Base-by-base conservation (phyloP, 2,888 invertebrate species). In the Schrankia costaestrigalis region DNA sequence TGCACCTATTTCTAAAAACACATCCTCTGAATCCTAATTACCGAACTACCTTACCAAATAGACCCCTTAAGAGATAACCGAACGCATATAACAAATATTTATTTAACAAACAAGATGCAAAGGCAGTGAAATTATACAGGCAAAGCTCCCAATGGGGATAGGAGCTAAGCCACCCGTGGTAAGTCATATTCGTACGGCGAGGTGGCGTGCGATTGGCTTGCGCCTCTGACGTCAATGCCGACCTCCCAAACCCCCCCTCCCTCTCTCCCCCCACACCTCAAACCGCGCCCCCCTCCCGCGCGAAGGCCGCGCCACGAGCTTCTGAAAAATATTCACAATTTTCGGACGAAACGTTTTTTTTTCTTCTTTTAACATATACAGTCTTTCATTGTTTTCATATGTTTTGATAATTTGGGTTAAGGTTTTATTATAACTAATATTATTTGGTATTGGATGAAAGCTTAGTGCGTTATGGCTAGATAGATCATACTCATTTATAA, bases 161-260 rank as follows among this genome's bases (percentile, higher is more conserved):
- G n/a, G 57, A 60, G 58, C 63, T 58, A 63, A 68, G 68, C 69
- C 64, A 71, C 65, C 70, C 66, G 67, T 63, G 71, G 71, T 70
- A 78, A 78, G 78, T 78, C 72, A 62, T 66, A 66, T 62, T 64
- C 67, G 63, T 67, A 65, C 63, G 62, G 48, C 49, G 65, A 63
- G 66, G 66, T 58, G 68, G 64, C 59, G 54, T 71, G 72, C 71
- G 57, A 81, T 83, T 84, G 82, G 84, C 66, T 67, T 56, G 68
- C 67, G 63, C 71, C 49, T 57, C 78, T 88, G 86, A 85, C 85
- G 87, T 84, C 84, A 85, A 87, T 86, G 73, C 71, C 85, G 86
- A 81, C 84, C 82, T 83, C 82, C 73, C 70, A 57, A n/a, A n/a
- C n/a, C 68, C 62, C 59, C 62, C 62, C 58, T 57, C 58, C 62